Evolutionary conservation across 2,113 vertebrate species (phyloP).

Genomic region (Cryptotis parvus): DNA sequence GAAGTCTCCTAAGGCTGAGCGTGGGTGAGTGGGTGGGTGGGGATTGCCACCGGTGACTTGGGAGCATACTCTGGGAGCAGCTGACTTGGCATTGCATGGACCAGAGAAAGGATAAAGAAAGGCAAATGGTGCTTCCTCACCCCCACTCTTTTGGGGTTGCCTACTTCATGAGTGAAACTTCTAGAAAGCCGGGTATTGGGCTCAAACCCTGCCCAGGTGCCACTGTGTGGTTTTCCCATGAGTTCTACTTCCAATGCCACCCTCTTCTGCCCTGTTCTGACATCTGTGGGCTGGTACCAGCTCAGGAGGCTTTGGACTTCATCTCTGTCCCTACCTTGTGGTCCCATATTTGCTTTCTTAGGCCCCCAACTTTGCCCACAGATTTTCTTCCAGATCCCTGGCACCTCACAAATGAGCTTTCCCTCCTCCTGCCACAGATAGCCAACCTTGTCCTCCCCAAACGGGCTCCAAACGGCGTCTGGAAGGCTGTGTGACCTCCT

Average conservation of each 20-base stretch:
- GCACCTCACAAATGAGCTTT: neutral
- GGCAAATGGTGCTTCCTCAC: neutral
- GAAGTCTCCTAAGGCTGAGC: neutral
- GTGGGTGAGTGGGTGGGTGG: neutral
- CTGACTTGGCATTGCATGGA: neutral
- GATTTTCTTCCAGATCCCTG: neutral
- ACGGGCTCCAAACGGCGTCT: neutral
- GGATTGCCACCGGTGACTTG: neutral
- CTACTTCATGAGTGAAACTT: neutral
- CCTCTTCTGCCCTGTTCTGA: neutral
- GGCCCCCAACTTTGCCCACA: rapidly evolving
- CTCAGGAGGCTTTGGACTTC: neutral
- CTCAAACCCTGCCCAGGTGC: neutral
- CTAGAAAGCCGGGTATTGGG: neutral
- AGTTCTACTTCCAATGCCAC: neutral
- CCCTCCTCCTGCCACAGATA: neutral
- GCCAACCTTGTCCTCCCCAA: neutral
- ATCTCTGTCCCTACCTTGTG: neutral
- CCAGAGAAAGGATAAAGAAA: neutral
- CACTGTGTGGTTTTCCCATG: neutral
- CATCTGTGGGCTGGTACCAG: rapidly evolving
- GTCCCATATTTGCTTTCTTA: neutral
- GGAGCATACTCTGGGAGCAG: neutral
- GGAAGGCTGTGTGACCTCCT: neutral
- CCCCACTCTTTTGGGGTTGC: neutral